phyloP scores from a whole-genome alignment of 2,888 invertebrate genomes.

The Lasioglossum vierecki region DNA sequence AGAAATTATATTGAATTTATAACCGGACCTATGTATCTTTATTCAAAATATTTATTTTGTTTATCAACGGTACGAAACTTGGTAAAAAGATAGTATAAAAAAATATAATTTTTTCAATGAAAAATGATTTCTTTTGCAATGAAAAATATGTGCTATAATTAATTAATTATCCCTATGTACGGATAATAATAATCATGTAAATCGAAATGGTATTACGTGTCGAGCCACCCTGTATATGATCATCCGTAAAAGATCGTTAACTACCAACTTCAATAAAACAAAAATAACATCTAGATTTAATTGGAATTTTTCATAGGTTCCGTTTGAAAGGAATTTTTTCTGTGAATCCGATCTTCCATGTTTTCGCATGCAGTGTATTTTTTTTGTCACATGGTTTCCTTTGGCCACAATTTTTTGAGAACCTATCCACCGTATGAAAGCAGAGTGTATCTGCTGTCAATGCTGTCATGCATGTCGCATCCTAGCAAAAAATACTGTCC shows the following conservation, averaged over 20 bases:
- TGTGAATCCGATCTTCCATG: background rate
- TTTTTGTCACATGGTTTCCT: background rate
- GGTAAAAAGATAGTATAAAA: too few relatives aligned
- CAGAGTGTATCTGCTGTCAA: background rate
- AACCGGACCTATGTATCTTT: background rate
- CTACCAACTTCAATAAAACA: background rate
- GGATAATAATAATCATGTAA: too few relatives aligned
- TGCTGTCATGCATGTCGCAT: background rate
- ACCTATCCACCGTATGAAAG: background rate
- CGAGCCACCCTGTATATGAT: too few relatives aligned
- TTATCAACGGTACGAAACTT: background rate
- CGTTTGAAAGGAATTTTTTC: background rate
- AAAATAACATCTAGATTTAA: background rate
- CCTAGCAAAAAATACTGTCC: background rate
- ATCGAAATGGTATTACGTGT: too few relatives aligned
- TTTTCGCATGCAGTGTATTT: background rate
- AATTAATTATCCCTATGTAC: too few relatives aligned
- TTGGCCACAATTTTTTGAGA: background rate
- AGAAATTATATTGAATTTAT: background rate
- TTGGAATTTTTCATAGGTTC: background rate
- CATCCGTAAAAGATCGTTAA: background rate
- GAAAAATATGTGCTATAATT: too few relatives aligned
- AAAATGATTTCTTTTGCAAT: too few relatives aligned
- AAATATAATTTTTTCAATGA: too few relatives aligned
- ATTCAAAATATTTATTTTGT: background rate